A percentile compares a stretch with the other conserved stretches of the same genome.
Conservation (phyloP, 53 echinoderm and acorn worm genomes). For the Glandiceps talaboti region DNA sequence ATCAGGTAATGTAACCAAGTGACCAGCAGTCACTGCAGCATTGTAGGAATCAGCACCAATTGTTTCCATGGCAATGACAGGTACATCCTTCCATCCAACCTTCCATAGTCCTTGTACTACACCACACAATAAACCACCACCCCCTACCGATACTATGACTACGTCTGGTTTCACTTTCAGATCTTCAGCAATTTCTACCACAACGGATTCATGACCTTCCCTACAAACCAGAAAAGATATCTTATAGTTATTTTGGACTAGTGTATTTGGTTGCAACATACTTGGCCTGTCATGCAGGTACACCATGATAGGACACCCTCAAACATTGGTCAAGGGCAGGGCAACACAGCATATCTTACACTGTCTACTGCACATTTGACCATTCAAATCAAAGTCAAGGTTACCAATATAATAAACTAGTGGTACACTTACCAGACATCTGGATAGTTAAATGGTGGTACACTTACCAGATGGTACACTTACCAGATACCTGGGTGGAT, state of each 20-base stretch:
- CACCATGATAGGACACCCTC: too few relatives aligned
- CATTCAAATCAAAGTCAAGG: too few relatives aligned
- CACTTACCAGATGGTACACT: too few relatives aligned
- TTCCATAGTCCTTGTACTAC: conserved; percentile 65
- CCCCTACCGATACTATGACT: conserved; percentile 64
- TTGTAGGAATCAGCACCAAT: conserved; percentile 77
- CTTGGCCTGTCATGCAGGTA: too few relatives aligned
- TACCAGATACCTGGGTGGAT: too few relatives aligned
- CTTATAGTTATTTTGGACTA: too few relatives aligned
- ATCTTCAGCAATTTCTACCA: conserved; percentile 48
- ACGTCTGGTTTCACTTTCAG: conserved; percentile 50
- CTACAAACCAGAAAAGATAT: too few relatives aligned
- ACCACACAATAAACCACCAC: conserved; percentile 81
- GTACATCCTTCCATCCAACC: conserved; percentile 74
- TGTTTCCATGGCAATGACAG: conserved; percentile 92
- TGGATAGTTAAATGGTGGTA: too few relatives aligned
- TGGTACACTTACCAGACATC: too few relatives aligned
- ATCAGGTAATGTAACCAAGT: conserved; percentile 65
- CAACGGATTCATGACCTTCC: conserved; percentile 71
- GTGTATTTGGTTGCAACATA: too few relatives aligned
- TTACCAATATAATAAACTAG: too few relatives aligned
- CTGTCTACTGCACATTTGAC: too few relatives aligned
- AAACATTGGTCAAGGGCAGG: not conserved
- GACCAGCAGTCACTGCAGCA: conserved; percentile 54
- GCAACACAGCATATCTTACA: not conserved